Percentiles rank a stretch among this genome's conserved stretches.
These are phyloP conservation scores for Protobothrops flavoviridis DNA, from an alignment of 2,113 vertebrate species.

Conservation along the genomic window DNA sequence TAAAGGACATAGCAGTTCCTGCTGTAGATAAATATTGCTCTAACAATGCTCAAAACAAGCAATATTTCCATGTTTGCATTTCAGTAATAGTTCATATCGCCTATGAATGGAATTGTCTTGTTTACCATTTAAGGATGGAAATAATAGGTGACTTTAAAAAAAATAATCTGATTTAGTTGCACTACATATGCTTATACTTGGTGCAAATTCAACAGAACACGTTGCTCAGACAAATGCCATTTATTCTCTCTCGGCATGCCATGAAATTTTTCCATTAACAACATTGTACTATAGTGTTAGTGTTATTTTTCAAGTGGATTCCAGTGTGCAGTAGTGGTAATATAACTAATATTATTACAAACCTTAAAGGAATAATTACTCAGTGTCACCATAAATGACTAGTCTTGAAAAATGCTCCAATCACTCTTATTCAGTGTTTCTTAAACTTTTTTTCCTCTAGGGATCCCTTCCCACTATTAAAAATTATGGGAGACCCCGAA, in stretches of 20 bases:
- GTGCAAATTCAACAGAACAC: not conserved
- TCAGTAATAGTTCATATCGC: not conserved
- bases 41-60: not conserved
- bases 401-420: not conserved
- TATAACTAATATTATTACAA: not conserved
- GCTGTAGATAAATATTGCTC: not conserved
- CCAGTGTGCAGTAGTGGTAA: not conserved
- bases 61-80: not conserved
- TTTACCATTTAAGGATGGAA: not conserved
- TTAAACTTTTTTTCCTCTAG: not conserved
- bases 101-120: not conserved
- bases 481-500: not conserved
- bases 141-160: not conserved
- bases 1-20: not conserved
- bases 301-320: not conserved
- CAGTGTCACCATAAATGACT: not conserved
- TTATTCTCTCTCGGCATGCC: not conserved
- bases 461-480: not conserved
- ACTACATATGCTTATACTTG: not conserved
- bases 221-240: not conserved
- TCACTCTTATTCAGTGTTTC: not conserved
- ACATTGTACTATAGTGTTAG: rapidly evolving
- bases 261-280: not conserved
- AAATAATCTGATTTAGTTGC: not conserved
- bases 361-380: not conserved